Conservation (phyloP, 2,888 invertebrate species). For the Rotaria socialis region DNA sequence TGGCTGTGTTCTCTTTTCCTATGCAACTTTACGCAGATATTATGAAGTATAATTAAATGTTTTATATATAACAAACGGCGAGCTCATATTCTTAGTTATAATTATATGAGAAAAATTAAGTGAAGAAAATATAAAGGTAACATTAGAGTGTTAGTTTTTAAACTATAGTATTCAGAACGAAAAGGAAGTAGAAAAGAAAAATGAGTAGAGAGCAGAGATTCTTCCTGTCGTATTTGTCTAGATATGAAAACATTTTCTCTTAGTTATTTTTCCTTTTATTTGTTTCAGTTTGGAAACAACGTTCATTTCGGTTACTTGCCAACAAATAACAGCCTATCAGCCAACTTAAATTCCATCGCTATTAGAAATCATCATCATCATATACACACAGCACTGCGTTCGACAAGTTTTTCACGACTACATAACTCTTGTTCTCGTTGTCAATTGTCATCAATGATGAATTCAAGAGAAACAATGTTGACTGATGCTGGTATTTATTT, state of each 20-base stretch:
- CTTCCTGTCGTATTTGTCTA: neutral
- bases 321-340: slow-evolving; percentile 5
- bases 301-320: slow-evolving; percentile 32
- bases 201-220: neutral
- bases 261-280: neutral
- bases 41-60: neutral
- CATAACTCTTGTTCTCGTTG: neutral
- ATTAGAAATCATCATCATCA: neutral
- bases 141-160: neutral
- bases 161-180: neutral
- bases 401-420: neutral
- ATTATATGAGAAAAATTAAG: neutral
- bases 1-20: neutral
- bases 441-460: slow-evolving; percentile 24
- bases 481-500: slow-evolving; percentile 13
- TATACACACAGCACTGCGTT: neutral
- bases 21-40: neutral
- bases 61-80: neutral
- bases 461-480: slow-evolving; percentile 28
- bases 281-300: neutral
- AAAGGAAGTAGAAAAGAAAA: neutral
- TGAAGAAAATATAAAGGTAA: neutral
- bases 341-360: slow-evolving; percentile 23
- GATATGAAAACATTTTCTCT: neutral
- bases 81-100: neutral